Conservation (phyloP, 2,797 vertebrate species). For the Characodon lateralis region DNA sequence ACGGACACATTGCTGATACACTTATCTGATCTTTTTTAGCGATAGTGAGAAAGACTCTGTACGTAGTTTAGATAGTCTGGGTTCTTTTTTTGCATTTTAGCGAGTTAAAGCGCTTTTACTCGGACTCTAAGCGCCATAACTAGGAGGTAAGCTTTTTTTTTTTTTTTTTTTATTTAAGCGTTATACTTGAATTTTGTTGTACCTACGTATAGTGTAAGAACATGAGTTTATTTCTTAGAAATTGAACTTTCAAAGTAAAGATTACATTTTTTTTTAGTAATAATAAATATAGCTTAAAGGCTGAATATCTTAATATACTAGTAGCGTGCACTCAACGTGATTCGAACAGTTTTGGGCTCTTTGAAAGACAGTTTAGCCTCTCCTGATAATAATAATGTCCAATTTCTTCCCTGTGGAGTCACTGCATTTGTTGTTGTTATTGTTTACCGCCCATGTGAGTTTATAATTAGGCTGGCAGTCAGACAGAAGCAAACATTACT, state of each 20-base stretch:
- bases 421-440: conserved; percentile 63
- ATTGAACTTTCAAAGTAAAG: not conserved
- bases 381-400: not conserved
- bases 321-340: not conserved
- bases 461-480: conserved; percentile 68
- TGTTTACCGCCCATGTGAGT: conserved; percentile 65
- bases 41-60: conserved; percentile 7
- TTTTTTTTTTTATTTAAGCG: not conserved
- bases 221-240: not conserved
- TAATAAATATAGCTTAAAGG: not conserved
- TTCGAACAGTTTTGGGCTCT: not conserved
- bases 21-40: conserved; percentile 1
- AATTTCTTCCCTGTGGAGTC: not conserved
- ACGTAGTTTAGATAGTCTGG: conserved; percentile 9
- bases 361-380: not conserved
- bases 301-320: too few species aligned
- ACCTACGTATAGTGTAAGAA: not conserved
- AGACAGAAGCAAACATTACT: conserved; percentile 59
- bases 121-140: conserved; percentile 26
- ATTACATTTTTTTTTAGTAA: not conserved
- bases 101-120: conserved; percentile 14
- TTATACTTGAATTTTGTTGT: not conserved
- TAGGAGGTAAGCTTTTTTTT: conserved; percentile 48
- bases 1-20: conserved; percentile 32
- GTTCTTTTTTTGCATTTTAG: conserved; percentile 5